Base-by-base conservation (phyloP, 2,113 vertebrate genomes). In the Barbus barbus region DNA sequence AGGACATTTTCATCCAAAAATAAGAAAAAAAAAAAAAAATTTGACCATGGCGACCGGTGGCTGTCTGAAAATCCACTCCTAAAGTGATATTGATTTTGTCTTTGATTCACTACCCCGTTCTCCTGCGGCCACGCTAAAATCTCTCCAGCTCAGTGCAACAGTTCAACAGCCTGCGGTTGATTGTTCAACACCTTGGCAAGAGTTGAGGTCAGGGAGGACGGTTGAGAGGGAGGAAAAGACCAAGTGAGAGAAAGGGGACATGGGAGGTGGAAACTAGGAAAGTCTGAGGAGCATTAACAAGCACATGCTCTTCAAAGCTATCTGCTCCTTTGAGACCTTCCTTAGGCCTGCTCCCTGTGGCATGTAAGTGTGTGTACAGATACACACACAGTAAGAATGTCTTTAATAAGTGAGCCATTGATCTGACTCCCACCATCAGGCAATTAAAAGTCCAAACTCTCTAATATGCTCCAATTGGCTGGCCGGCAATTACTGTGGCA, bases 371-470 rank as follows among this genome's bases (percentile, higher is more conserved):
- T 48, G 26, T 67, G 20, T 31, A 48, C 31, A 72, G 60, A 71
- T 38, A 24, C 61, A 12, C 38, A 38, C 61, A 65, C 53, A 63
- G 82, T 72, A 84, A 38, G 78, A 81, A 71, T 75, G 74, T 84
- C 67, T 82, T 86, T 92, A 93, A 92, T 93, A 92, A 92, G 84
- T 77, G 88, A 60, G 63, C 84, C 91, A 93, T 94, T 92, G 94
- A 93, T 93, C 87, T 77, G 72, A 20, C 84, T 71, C 89, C 87
- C 90, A 86, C 85, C 84, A 88, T 87, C 83, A 86, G 89, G 91
- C 92, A 93, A 94, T 94, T 93, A 93, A 86, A 90, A 91, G 89
- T 90, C 91, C 90, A 91, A 88, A 90, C 91, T 84, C 82, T 91
- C 89, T 93, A 93, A 93, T 92, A 90, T 93, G 91, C 87, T 91